Evolutionary conservation across 2,888 invertebrate genomes (phyloP).

Genomic region (Hydraecia micacea): DNA sequence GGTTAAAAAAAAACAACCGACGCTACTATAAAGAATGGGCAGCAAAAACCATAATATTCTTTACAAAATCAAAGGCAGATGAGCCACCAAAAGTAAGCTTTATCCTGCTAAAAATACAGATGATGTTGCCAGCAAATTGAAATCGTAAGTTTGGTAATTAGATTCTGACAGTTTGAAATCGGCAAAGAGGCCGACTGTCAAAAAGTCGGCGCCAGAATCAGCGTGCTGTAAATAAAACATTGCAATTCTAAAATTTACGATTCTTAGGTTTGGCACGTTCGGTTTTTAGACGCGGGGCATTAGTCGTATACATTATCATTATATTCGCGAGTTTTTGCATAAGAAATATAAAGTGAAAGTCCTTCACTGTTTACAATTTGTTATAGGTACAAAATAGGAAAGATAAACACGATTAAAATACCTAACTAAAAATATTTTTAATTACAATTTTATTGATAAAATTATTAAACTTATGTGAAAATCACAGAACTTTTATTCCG

Average conservation of each 20-base stretch:
- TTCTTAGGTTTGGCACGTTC: conserved; percentile 74
- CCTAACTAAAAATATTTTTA: not conserved
- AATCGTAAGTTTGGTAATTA: conserved; percentile 82
- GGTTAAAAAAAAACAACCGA: conserved; percentile 75
- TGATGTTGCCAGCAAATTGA: conserved; percentile 57
- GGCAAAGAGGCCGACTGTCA: conserved; percentile 89
- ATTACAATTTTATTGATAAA: too few species aligned
- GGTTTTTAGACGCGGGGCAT: conserved; percentile 59
- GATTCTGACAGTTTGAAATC: conserved; percentile 88
- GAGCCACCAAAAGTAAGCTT: conserved; percentile 65
- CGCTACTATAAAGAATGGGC: conserved; percentile 86
- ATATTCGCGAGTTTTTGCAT: conserved; percentile 51
- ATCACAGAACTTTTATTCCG: not conserved
- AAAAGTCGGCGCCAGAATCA: conserved; percentile 86
- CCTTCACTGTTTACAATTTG: not conserved
- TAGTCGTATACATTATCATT: conserved; percentile 51
- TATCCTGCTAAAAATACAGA: conserved; percentile 63
- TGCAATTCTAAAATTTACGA: conserved; percentile 77
- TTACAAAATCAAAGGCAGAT: conserved; percentile 51
- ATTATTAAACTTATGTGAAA: not conserved
- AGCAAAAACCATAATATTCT: conserved; percentile 81
- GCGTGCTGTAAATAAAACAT: conserved; percentile 85
- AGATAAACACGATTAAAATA: not conserved
- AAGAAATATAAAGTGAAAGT: conserved; percentile 1
- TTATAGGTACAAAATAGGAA: not conserved